Evolutionary conservation across 2,797 vertebrate genomes (phyloP).

Genomic region (Bovichtus diacanthus): DNA sequence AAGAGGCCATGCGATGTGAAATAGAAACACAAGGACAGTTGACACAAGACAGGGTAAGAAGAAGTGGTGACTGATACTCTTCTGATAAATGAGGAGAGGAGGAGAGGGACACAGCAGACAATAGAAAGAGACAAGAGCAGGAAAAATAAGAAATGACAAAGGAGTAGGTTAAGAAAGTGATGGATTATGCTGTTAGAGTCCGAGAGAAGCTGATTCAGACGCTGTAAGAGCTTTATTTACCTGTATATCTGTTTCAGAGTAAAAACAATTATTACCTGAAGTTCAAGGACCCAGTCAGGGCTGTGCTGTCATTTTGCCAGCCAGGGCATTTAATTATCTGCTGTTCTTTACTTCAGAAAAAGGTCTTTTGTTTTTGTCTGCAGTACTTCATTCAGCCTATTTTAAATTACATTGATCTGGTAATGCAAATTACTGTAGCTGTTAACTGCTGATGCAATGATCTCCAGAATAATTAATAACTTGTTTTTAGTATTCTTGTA

Average conservation of each 20-base stretch:
- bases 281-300: conserved; percentile 5
- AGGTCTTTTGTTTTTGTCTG: conserved; percentile 3
- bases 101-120: not conserved
- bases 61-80: conserved; percentile 23
- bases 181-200: not conserved
- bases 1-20: too few species aligned
- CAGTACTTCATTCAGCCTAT: conserved; percentile 16
- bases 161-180: conserved; percentile 1
- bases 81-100: not conserved
- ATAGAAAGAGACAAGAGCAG: conserved; percentile 23
- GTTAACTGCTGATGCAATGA: conserved; percentile 36
- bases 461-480: conserved; percentile 36
- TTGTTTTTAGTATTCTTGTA: conserved; percentile 41
- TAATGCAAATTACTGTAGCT: too few species aligned
- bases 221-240: not conserved
- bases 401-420: conserved; percentile 5
- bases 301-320: not conserved
- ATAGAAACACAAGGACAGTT: too few species aligned
- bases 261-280: not conserved
- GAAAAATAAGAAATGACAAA: conserved; percentile 13
- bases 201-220: conserved; percentile 7
- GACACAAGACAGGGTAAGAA: too few species aligned
- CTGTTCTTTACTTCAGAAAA: not conserved
- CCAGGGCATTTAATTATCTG: conserved; percentile 3
- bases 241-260: not conserved